Percentiles rank a stretch among this genome's conserved stretches.
Evolutionary conservation across 2,113 vertebrate species (phyloP).

Genomic region (Butastur rufipennis): DNA sequence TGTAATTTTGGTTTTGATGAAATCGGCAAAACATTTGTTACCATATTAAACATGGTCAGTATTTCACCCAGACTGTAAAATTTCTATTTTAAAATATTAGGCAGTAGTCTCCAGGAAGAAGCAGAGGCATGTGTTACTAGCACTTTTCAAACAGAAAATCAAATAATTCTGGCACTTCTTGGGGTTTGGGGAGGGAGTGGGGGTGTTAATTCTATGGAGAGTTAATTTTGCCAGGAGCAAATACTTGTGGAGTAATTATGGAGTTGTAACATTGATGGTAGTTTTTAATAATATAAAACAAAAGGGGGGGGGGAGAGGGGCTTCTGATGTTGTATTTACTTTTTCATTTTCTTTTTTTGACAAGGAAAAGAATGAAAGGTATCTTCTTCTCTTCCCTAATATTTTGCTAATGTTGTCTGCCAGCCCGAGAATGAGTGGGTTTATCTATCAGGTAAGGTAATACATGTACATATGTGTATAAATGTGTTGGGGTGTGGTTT

Average conservation of each 20-base stretch:
- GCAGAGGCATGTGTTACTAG: neutral
- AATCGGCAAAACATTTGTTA: neutral
- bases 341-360: constrained; percentile 27
- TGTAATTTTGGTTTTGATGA: neutral
- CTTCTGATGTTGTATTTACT: neutral
- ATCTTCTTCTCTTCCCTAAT: constrained; percentile 95
- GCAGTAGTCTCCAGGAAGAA: neutral
- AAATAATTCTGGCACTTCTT: neutral
- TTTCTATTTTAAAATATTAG: neutral
- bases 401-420: constrained; percentile 96
- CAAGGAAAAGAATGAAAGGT: constrained; percentile 95
- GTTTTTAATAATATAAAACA: neutral
- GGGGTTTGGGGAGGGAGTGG: too few species aligned
- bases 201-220: neutral
- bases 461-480: neutral
- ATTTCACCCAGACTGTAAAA: neutral
- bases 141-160: neutral
- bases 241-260: neutral
- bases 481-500: neutral
- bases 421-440: constrained; percentile 97
- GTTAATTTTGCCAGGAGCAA: neutral
- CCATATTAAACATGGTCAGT: neutral
- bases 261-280: neutral
- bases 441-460: constrained; percentile 92
- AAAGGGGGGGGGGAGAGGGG: neutral